Conservation (phyloP, 1,140 invertebrate species). For the Gryon sp. region DNA sequence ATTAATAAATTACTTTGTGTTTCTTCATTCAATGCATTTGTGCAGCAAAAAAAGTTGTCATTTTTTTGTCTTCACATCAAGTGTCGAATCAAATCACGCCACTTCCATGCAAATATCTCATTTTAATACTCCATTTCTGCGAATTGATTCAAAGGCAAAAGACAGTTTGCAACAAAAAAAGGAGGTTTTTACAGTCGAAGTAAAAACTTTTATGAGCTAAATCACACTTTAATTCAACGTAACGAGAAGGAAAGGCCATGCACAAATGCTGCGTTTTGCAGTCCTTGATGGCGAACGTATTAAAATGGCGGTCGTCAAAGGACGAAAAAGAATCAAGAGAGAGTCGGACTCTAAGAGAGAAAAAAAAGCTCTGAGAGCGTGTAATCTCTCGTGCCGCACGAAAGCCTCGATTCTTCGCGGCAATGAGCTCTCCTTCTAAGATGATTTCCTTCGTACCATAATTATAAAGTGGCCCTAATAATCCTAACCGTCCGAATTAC, state of each 20-base stretch:
- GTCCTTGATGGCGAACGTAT: conserved; percentile 39
- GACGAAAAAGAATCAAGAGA: conserved; percentile 45
- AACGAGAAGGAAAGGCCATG: neutral
- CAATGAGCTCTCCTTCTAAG: conserved; percentile 59
- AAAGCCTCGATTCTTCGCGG: conserved; percentile 49
- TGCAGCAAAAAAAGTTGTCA: no score
- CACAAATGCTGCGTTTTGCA: neutral
- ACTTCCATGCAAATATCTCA: no score
- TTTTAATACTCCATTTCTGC: neutral
- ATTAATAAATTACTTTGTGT: no score
- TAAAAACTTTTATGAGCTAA: neutral
- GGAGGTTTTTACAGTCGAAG: neutral
- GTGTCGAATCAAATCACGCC: no score
- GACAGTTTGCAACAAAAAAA: neutral
- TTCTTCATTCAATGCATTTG: no score
- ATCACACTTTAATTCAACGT: conserved; percentile 13
- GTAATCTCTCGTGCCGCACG: conserved; percentile 59
- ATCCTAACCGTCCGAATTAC: conserved; percentile 63
- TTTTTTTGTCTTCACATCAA: no score
- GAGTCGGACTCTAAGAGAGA: conserved; percentile 30
- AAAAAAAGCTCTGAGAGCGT: conserved; percentile 28
- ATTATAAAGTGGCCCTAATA: conserved; percentile 64
- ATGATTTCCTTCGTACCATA: conserved; percentile 61
- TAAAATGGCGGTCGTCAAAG: conserved; percentile 46
- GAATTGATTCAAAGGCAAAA: neutral